Percentiles rank a stretch among this genome's conserved stretches.
These are phyloP conservation scores for Crocallis elinguaria DNA, from an alignment of 2,888 invertebrate species.

Conservation along the genomic window DNA sequence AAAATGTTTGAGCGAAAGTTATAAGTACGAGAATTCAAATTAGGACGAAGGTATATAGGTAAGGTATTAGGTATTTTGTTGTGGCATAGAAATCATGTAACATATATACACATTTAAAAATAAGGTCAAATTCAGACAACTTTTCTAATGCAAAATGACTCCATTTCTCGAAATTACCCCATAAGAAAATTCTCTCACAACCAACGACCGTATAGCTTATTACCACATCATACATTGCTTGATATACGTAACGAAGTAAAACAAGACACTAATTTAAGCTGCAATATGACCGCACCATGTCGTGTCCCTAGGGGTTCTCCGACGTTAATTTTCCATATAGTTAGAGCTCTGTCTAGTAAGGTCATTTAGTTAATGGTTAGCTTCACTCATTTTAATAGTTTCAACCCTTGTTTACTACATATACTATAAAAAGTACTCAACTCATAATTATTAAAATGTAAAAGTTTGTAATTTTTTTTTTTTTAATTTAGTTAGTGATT, in stretches of 20 bases:
- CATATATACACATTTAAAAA: no score
- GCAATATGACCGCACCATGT: constrained; percentile 49
- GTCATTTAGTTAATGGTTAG: constrained; percentile 43
- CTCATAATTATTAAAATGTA: background rate
- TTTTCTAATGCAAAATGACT: background rate
- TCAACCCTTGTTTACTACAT: constrained; percentile 1
- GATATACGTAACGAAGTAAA: constrained; percentile 20
- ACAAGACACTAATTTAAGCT: constrained; percentile 57
- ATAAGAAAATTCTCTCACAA: background rate
- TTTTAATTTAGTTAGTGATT: no score
- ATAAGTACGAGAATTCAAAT: background rate
- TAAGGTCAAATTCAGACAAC: no score
- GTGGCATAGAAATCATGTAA: no score
- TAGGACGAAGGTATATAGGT: no score
- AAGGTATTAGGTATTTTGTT: no score
- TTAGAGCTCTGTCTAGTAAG: constrained; percentile 34
- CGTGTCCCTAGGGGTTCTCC: constrained; percentile 43
- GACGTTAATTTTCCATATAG: constrained; percentile 51
- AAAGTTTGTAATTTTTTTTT: no score
- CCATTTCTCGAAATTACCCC: background rate
- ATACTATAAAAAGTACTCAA: background rate
- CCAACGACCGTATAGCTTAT: background rate
- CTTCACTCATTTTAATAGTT: constrained; percentile 24
- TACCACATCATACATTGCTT: constrained; percentile 18
- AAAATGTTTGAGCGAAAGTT: background rate